These are phyloP conservation scores for Trachymyrmex septentrionalis DNA, from an alignment of 1,140 invertebrate genomes.

Conservation along the genomic window DNA sequence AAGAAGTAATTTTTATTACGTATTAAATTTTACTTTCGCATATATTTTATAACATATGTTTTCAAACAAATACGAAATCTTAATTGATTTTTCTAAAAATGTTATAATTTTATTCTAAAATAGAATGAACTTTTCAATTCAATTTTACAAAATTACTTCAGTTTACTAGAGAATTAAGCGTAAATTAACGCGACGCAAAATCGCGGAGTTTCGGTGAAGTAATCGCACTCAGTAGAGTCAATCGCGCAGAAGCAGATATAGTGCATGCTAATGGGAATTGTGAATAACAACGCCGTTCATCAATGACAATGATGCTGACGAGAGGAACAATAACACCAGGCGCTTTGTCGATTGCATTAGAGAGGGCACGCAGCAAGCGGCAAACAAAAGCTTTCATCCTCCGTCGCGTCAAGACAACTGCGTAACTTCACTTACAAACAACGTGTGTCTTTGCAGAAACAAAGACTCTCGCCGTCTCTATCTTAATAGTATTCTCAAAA, in stretches of 20 bases:
- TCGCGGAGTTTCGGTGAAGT: not conserved
- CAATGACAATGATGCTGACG: slow-evolving; percentile 50
- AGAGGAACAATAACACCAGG: slow-evolving; percentile 27
- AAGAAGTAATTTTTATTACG: not conserved
- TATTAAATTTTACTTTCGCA: not conserved
- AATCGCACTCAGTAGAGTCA: slow-evolving; percentile 5
- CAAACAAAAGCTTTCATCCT: slow-evolving; percentile 36
- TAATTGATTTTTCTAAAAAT: not conserved
- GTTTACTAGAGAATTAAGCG: not conserved
- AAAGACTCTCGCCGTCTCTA: slow-evolving; percentile 4
- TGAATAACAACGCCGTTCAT: slow-evolving; percentile 27
- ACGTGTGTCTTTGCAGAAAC: slow-evolving; percentile 22
- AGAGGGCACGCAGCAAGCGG: slow-evolving; percentile 8
- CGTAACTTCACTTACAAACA: slow-evolving; percentile 44
- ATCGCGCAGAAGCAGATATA: slow-evolving; percentile 29
- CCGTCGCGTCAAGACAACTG: not conserved
- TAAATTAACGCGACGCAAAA: slow-evolving; percentile 18
- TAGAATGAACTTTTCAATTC: not conserved
- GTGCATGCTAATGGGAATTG: slow-evolving; percentile 28
- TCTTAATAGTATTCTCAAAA: not conserved
- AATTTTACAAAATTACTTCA: not conserved
- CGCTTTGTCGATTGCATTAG: slow-evolving; percentile 49
- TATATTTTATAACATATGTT: not conserved
- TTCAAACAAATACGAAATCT: not conserved
- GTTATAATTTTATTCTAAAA: not conserved